phyloP scores from a whole-genome alignment of 2,113 vertebrate genomes.

The Saguinus imperator region DNA sequence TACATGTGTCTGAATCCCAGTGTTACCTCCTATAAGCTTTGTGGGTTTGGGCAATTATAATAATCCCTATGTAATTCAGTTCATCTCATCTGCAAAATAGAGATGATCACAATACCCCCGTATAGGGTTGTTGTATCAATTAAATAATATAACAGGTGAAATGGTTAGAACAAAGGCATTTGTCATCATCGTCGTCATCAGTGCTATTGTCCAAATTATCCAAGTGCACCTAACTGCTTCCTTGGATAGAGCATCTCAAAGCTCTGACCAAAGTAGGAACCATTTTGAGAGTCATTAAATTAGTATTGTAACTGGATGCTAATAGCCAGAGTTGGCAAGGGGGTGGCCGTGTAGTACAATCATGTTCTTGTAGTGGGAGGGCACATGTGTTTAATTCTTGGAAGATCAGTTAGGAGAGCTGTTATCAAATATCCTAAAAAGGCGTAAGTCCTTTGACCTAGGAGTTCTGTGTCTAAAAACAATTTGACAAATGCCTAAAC shows the following conservation, averaged over 20 bases:
- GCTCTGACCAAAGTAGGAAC: not conserved
- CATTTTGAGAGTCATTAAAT: not conserved
- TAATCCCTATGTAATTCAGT: not conserved
- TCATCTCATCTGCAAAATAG: not conserved
- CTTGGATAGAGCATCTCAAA: not conserved
- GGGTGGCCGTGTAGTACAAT: too few species aligned
- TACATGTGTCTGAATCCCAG: not conserved
- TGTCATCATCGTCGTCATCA: too few species aligned
- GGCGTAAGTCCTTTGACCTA: not conserved
- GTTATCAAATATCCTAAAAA: not conserved
- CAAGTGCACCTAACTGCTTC: not conserved
- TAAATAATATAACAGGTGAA: not conserved
- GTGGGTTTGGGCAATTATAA: not conserved
- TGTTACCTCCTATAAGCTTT: not conserved
- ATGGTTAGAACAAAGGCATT: not conserved
- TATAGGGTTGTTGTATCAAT: not conserved
- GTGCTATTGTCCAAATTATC: not conserved
- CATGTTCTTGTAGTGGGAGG: not conserved
- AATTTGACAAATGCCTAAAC: not conserved
- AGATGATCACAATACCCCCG: not conserved
- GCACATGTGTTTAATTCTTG: not conserved
- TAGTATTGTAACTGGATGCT: not conserved
- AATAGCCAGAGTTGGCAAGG: not conserved
- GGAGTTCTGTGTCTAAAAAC: not conserved
- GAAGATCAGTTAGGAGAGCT: not conserved